Base-by-base conservation (phyloP, 1,140 invertebrate species). In the Heliconius hermathena region DNA sequence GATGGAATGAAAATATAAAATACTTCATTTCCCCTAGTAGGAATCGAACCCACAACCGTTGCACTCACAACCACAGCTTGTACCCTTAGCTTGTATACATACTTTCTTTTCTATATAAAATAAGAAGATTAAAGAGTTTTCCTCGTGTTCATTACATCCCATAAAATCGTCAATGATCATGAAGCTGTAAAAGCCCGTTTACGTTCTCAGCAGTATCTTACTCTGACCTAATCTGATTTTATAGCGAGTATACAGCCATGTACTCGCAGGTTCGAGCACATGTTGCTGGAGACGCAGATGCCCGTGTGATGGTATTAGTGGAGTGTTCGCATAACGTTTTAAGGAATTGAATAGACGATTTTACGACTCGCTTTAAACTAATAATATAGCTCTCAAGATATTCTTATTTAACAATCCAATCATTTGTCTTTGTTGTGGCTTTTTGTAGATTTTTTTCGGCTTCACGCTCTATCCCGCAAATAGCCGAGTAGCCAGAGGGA, bases 141-240 rank as follows among this genome's bases (percentile, higher is more conserved):
- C 57, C 54, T 57, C 60, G 26, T 66, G 38, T 71, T 71, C 41
- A 76, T 76, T 76, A 76, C 60, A 49, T 49, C 26, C 11, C 74
- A 76, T 76, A 76, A 76, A 76, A 46, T 76, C 74, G 60, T 76
- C 74, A 76, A 76, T 76, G 74, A 76, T 76, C 74, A 76, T 76
- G 74, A 41, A 71, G 74, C 74, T 29, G 46, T 76, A 71, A 76
- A 76, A 70, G 74, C 36, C 36, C 70, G 74, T 76, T 76, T 76
- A 76, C 74, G 74, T 71, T 76, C 52, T 52, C 41, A 36, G 76
- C 71, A 73, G 71, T 78, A 73, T 78, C 71, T 73, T 71, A 78
- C 72, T 78, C 54, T 33, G n/a, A 73, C 71, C 71, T 78, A 78
- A 78, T 78, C 71, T 78, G 76, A 78, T 78, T 78, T 78, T 78